Evolutionary conservation across 2,113 vertebrate species (phyloP), one percentile per base, ranked within the genome.

Genomic region (Rhagologus leucostigma): DNA sequence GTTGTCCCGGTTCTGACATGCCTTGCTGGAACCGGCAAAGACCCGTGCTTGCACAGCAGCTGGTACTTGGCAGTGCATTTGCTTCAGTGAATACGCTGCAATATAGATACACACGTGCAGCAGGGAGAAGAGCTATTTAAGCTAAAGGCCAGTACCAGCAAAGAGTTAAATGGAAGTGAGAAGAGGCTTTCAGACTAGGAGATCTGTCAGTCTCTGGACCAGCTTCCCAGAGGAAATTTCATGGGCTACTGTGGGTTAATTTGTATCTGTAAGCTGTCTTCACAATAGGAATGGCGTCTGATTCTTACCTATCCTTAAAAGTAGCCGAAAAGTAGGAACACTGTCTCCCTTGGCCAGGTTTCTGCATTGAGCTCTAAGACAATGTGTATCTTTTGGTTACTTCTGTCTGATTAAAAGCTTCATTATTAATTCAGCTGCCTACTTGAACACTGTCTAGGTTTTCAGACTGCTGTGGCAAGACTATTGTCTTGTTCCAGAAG

Each of bases 361-460:
- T 95, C 64, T 91, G 18, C 37, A 15, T 13, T 82, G 75, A 86
- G 30, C 49, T 91, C n/a, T 76, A 62, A 84, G 56, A 62, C 35
- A 81, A 29, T 77, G 15, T 67, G 2, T 92, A 41, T 89, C 4
- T 93, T 91, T 84, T 87, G 69, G 35, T 95, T 88, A 68, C 75
- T 93, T 91, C 63, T 89, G 0, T 88, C 46, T 89, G 71, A 94
- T 95, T 84, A 94, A 93, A 96, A 86, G 80, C 82, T 93, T 95
- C 83, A 95, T 96, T 95, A 96, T 95, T 96, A 93, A 96, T 97
- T 97, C 93, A 96, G 55, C 53, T 93, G 88, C 70, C 68, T 94
- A 21, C 86, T 94, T 93, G 84, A 84, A 74, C 50, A 35, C 57
- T 86, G 88, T 93, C 96, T 96, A 94, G 91, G 46, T 95, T 95